Evolutionary conservation across 2,113 vertebrate genomes (phyloP), one percentile per base, ranked within the genome.

Genomic region (Nycticryphes semicollaris): DNA sequence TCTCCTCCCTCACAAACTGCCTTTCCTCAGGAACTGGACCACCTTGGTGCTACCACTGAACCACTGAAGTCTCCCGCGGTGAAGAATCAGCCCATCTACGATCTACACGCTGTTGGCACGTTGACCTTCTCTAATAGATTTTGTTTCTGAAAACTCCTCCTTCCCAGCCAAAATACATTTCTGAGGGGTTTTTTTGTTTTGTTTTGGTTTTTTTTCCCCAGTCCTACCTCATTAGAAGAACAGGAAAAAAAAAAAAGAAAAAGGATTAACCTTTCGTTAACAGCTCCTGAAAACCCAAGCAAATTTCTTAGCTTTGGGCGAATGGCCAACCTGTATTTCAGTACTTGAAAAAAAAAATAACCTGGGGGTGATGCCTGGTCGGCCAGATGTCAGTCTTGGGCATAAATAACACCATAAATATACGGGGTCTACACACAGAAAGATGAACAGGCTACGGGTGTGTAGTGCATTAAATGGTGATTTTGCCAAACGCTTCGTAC

Each of bases 341-440:
- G 15, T 54, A 89, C 37, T 81, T 89, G 69, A n/a, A n/a, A n/a
- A 57, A 89, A 86, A 80, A 80, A 89, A 80, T 69, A 81, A 95
- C 41, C 81, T 41, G n/a, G 23, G 14, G 43, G n/a, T 67, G 48
- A 54, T n/a, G 41, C 62, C 39, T 66, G n/a, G 33, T 73, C 56
- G 74, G 33, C 23, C 43, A 75, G 31, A 70, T 47, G 25, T 54
- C 66, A 86, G 35, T 81, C 76, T 48, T 59, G n/a, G 54, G 60
- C 68, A 84, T 70, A 93, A 84, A 45, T 79, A 84, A 74, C 35
- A 79, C 19, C 86, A 79, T 33, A 68, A 87, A 84, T 72, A 84
- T 84, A 88, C 23, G 22, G 0, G 6, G 22, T 50, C 66, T 90
- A 37, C 23, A 62, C 54, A n/a, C 62, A 79, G n/a, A 63, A 45